Conservation (phyloP, 2,888 invertebrate species). For the Trileptium ribeirensis region DNA sequence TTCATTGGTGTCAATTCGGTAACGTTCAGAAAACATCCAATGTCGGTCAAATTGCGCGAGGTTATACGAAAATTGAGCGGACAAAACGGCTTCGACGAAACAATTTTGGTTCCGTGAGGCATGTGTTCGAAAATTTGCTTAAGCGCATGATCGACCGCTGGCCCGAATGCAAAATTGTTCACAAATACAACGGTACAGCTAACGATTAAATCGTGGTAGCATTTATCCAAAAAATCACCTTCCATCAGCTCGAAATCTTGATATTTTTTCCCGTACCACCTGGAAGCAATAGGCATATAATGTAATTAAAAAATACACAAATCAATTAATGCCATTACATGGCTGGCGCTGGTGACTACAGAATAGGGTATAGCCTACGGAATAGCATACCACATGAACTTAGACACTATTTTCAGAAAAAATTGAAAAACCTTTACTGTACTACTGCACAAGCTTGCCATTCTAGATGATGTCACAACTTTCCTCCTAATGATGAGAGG, state of each 20-base stretch:
- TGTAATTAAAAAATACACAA: too few species aligned
- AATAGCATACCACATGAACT: too few species aligned
- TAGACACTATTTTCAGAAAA: too few species aligned
- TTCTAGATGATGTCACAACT: too few species aligned
- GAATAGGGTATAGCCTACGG: too few species aligned
- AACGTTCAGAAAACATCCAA: constrained; percentile 97
- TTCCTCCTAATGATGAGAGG: too few species aligned
- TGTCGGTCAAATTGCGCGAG: constrained; percentile 89
- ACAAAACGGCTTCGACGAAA: constrained; percentile 97
- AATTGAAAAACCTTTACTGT: too few species aligned
- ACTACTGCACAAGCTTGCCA: too few species aligned
- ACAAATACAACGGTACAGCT: constrained; percentile 81
- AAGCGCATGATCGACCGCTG: constrained; percentile 77
- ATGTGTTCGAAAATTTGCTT: constrained; percentile 54
- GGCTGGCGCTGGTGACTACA: too few species aligned
- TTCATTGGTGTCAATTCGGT: constrained; percentile 87
- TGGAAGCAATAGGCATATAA: too few species aligned
- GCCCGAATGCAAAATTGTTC: constrained; percentile 98
- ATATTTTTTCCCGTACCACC: constrained; percentile 91
- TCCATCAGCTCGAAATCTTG: constrained; percentile 63
- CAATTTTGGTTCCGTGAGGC: constrained; percentile 70
- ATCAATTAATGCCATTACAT: too few species aligned
- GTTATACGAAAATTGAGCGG: constrained; percentile 94
- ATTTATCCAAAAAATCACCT: constrained; percentile 86
- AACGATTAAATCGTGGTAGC: constrained; percentile 86